A percentile compares a stretch with the other conserved stretches of the same genome.
Conservation (phyloP, 2,797 vertebrate genomes). For the Sandelia bainsii region DNA sequence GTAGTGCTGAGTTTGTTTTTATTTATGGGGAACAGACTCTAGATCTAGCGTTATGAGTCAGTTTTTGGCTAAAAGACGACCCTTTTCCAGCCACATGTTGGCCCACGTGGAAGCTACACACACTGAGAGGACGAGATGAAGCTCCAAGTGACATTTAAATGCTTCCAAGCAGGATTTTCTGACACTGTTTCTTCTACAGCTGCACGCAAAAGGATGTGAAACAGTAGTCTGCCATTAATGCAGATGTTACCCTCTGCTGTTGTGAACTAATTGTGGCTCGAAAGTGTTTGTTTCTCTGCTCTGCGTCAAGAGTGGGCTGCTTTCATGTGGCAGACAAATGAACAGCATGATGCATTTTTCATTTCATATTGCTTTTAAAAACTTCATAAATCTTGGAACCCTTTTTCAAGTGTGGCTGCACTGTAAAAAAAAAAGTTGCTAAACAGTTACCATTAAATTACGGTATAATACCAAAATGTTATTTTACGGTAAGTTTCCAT, state of each 20-base stretch:
- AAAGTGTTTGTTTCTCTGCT: slow-evolving; percentile 43
- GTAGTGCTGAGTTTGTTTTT: slow-evolving; percentile 46
- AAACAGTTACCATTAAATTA: no score
- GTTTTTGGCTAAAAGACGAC: slow-evolving; percentile 29
- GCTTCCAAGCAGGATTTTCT: not conserved
- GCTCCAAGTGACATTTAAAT: not conserved
- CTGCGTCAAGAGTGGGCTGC: not conserved
- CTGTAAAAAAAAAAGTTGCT: no score
- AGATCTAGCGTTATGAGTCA: slow-evolving; percentile 53
- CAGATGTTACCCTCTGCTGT: slow-evolving; percentile 49
- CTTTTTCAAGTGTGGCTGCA: slow-evolving; percentile 6
- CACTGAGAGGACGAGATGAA: not conserved
- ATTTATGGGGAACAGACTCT: slow-evolving; percentile 43
- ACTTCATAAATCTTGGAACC: slow-evolving; percentile 10
- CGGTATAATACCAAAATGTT: no score
- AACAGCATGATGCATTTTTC: not conserved
- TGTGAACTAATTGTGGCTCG: slow-evolving; percentile 51
- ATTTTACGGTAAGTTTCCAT: no score
- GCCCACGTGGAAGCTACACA: slow-evolving; percentile 20
- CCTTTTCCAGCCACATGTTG: slow-evolving; percentile 50
- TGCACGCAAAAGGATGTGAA: slow-evolving; percentile 21
- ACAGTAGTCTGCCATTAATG: slow-evolving; percentile 38
- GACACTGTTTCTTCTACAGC: slow-evolving; percentile 5
- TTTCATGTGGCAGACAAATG: slow-evolving; percentile 46
- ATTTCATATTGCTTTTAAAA: slow-evolving; percentile 2